Conservation (phyloP, 2,888 invertebrate species). For the Hemaris fuciformis region DNA sequence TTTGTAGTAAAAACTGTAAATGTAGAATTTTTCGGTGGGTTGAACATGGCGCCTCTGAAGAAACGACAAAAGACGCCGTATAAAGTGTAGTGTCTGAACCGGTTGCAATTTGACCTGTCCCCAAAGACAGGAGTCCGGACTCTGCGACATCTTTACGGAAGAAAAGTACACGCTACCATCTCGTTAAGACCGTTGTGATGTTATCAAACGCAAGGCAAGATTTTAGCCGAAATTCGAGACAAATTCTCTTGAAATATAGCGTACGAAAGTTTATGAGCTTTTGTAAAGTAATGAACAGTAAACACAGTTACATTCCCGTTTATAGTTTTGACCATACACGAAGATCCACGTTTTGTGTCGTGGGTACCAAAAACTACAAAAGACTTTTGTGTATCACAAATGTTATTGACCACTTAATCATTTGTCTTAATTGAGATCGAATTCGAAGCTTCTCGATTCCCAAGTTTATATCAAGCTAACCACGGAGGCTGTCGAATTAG, state of each 20-base stretch:
- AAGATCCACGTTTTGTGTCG: too few species aligned
- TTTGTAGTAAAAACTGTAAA: too few species aligned
- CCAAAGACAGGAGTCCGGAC: too few species aligned
- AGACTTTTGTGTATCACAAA: too few species aligned
- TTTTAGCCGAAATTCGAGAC: not conserved
- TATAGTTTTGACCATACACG: too few species aligned
- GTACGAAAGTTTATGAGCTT: not conserved
- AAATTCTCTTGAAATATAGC: not conserved
- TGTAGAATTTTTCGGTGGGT: not conserved
- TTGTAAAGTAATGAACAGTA: not conserved
- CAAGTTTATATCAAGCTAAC: too few species aligned
- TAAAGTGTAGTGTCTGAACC: not conserved
- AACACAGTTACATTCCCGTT: too few species aligned
- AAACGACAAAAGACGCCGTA: not conserved
- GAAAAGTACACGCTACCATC: not conserved
- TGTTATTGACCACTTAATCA: too few species aligned
- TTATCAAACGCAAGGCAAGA: not conserved
- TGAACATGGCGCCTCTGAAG: not conserved
- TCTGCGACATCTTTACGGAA: not conserved
- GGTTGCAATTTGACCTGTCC: not conserved
- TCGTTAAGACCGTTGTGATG: not conserved
- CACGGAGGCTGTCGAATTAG: too few species aligned
- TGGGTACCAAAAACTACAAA: too few species aligned
- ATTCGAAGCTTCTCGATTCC: too few species aligned
- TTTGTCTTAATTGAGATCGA: too few species aligned